A percentile compares a stretch with the other conserved stretches of the same genome.
These are phyloP conservation scores for Falco naumanni DNA, from an alignment of 2,797 vertebrate species.

Conservation along the genomic window DNA sequence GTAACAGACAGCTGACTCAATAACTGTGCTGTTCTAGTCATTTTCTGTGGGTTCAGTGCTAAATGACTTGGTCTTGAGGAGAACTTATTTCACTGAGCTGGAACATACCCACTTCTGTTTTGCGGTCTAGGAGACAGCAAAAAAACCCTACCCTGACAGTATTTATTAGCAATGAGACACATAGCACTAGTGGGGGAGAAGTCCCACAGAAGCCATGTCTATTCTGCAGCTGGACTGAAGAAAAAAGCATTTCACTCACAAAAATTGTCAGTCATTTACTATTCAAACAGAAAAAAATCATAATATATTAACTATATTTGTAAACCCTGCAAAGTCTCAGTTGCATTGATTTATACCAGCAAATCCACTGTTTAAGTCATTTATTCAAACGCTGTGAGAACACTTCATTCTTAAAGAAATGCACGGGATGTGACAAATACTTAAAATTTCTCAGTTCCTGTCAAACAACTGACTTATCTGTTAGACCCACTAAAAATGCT, in stretches of 20 bases:
- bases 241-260: slow-evolving; percentile 13
- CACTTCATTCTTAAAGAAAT: neutral
- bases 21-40: neutral
- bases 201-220: neutral
- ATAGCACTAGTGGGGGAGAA: neutral
- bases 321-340: slow-evolving; percentile 32
- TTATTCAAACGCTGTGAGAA: neutral
- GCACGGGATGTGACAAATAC: neutral
- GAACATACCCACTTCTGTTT: neutral
- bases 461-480: neutral
- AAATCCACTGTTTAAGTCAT: slow-evolving; percentile 3
- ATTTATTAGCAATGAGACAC: neutral
- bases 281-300: slow-evolving; percentile 43
- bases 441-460: neutral
- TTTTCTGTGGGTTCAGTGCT: neutral
- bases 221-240: neutral
- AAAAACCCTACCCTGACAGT: neutral
- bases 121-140: neutral
- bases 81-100: neutral
- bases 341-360: slow-evolving; percentile 42
- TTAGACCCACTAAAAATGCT: neutral
- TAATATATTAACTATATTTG: slow-evolving; percentile 38
- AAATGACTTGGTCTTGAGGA: neutral
- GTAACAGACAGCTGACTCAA: neutral
- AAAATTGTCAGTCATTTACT: slow-evolving; percentile 9